phyloP scores from a whole-genome alignment of 2,888 invertebrate species.

The Drosophila koepferae region DNA sequence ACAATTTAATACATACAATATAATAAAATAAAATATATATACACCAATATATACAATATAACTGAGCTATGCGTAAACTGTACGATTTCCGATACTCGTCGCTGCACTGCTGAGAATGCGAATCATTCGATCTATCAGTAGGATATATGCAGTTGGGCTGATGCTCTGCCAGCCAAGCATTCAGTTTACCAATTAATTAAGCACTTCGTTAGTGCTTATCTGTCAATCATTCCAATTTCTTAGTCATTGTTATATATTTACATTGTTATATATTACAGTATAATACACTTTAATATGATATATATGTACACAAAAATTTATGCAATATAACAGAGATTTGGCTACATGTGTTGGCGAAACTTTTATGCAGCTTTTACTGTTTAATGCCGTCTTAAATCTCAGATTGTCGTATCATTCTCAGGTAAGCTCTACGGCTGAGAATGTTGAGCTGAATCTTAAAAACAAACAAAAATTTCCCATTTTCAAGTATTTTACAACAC shows the following conservation, averaged over 20 bases:
- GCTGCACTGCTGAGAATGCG: too few species aligned
- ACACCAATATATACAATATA: too few species aligned
- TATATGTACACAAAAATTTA: not conserved
- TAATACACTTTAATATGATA: not conserved
- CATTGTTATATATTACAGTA: not conserved
- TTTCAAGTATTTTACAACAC: slow-evolving; percentile 44
- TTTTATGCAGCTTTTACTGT: not conserved
- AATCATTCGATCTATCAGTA: too few species aligned
- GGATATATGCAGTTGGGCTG: too few species aligned
- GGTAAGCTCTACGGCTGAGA: not conserved
- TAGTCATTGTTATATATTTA: not conserved
- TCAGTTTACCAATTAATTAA: not conserved
- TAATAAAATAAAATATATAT: too few species aligned
- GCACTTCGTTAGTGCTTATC: not conserved
- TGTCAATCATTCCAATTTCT: not conserved
- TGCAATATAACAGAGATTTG: not conserved
- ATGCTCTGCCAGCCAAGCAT: not conserved
- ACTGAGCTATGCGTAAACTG: too few species aligned
- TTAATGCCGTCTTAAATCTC: not conserved
- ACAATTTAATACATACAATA: too few species aligned
- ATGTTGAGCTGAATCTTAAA: not conserved
- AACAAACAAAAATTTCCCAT: slow-evolving; percentile 11
- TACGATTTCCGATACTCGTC: too few species aligned
- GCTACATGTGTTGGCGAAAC: not conserved
- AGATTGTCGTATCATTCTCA: not conserved